Conservation (phyloP, 2,113 vertebrate genomes). For the Illadopsis cleaveri region DNA sequence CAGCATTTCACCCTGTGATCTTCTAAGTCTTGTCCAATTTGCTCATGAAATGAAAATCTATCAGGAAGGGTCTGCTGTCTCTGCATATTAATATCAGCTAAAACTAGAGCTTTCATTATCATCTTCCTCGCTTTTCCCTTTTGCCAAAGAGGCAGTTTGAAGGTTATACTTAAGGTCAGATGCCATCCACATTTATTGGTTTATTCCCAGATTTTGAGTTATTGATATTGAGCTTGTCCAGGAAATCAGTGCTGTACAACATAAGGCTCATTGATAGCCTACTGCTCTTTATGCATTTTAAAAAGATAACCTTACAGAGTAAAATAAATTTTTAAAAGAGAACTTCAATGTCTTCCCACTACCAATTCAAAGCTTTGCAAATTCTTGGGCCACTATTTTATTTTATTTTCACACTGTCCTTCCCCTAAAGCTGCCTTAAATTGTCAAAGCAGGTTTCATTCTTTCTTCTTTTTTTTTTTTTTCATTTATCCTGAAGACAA, state of each 20-base stretch:
- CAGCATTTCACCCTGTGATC: conserved; percentile 10
- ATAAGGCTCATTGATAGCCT: conserved; percentile 39
- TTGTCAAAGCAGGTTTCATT: neutral
- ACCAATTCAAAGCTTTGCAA: neutral
- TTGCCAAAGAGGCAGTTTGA: conserved; percentile 26
- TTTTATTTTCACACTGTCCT: neutral
- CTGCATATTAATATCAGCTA: conserved; percentile 40
- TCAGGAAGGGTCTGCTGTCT: conserved; percentile 20
- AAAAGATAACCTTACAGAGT: conserved; percentile 13
- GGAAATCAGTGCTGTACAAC: conserved; percentile 19
- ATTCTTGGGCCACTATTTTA: neutral
- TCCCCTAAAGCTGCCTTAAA: neutral
- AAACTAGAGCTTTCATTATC: conserved; percentile 35
- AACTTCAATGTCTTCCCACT: neutral
- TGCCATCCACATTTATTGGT: neutral
- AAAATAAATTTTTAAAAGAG: neutral
- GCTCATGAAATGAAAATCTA: conserved; percentile 27
- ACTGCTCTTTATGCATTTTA: conserved; percentile 53
- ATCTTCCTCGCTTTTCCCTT: conserved; percentile 15
- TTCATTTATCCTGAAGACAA: neutral
- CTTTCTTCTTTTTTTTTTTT: neutral
- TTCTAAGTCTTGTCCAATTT: conserved; percentile 30
- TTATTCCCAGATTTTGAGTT: conserved; percentile 41
- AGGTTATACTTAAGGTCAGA: conserved; percentile 54
- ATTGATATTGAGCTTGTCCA: conserved; percentile 50